Evolutionary conservation across 2,113 vertebrate species (phyloP), one percentile per base, ranked within the genome.

Genomic region (Pollachius pollachius): DNA sequence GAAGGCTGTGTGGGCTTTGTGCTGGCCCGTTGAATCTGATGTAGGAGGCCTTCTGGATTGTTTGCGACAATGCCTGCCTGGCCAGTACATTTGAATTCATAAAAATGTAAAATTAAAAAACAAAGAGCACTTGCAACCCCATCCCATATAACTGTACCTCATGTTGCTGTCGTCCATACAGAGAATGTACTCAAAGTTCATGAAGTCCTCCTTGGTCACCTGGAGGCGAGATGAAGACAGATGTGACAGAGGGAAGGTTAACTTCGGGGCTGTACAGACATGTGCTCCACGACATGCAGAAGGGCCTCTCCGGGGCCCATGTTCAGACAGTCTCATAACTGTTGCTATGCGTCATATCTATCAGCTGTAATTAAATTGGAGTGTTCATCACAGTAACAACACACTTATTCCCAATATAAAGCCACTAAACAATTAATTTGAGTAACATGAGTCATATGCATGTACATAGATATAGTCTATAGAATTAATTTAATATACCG

Each of bases 161-260:
- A 98, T 77, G 72, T 99, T 99, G 91, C 89, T 99, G 75, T 99
- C 95, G 72, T 99, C 97, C 97, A 99, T 99, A 81, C 97, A 98
- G 0, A 99, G 93, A 68, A 99, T 96, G 74, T 95, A 94, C 74
- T 98, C 95, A 64, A 96, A 98, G 25, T 87, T 94, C 86, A 85
- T 77, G 76, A 99, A 98, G 80, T 99, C 97, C 1, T 97, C 94
- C 68, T 93, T 95, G 62, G 96, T 98, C 87, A 99, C 84, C 97
- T 99, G 81, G 64, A 80, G 76, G 72, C n/a, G 48, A 67, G 65
- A 68, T 37, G 54, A n/a, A 58, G 65, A 78, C 77, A 72, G 7
- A 23, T 30, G 83, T 63, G 48, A 76, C 41, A 82, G 74, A 75
- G 79, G 25, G 80, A 77, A 75, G 72, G 52, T 87, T 78, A 82